Evolutionary conservation across 2,797 vertebrate species (phyloP), one percentile per base, ranked within the genome.

Genomic region (Triplophysa yarkandensis): DNA sequence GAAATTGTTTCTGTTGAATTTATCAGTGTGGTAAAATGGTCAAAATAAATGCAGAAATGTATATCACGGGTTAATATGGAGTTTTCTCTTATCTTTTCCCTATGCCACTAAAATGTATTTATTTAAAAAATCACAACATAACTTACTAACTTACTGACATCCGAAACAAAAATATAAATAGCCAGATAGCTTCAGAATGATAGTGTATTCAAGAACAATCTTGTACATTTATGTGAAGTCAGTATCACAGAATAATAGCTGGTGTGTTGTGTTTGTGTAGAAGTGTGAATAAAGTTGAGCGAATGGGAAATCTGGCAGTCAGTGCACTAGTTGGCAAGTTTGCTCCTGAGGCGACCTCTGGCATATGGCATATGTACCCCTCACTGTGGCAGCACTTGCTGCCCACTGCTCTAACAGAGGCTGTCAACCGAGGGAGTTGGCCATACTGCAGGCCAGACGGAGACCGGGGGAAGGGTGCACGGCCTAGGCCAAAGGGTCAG

Each of bases 291-390:
- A 46, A 79, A 79, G 68, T 81, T 86, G 80, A 82, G 60, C 69
- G 44, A 77, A 79, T 81, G 82, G 78, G 74, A 80, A 78, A 74
- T 77, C 82, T 89, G 86, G 86, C 87, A 87, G 81, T 58, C 57
- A 68, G 41, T 70, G 28, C 83, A 63, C 71, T 54, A 71, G 48
- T 80, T 73, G 82, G 83, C 86, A 21, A 28, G 64, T 58, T 88
- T 87, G 88, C 84, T 82, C 80, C 63, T 71, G 69, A 83, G 62
- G 81, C 84, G 86, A 90, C 86, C 87, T 79, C 85, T 78, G 86
- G 84, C 90, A 91, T 91, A 91, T 89, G 90, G 86, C 84, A 17
- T 78, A 83, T 86, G 86, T 83, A 81, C 80, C 81, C 30, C 80
- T 68, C 81, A 83, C 85, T 83, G 86, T 82, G 87, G 80, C 77